A percentile compares a stretch with the other conserved stretches of the same genome.
These are phyloP conservation scores for Tetramorium simillimum DNA, from an alignment of 1,140 invertebrate genomes.

Conservation along the genomic window DNA sequence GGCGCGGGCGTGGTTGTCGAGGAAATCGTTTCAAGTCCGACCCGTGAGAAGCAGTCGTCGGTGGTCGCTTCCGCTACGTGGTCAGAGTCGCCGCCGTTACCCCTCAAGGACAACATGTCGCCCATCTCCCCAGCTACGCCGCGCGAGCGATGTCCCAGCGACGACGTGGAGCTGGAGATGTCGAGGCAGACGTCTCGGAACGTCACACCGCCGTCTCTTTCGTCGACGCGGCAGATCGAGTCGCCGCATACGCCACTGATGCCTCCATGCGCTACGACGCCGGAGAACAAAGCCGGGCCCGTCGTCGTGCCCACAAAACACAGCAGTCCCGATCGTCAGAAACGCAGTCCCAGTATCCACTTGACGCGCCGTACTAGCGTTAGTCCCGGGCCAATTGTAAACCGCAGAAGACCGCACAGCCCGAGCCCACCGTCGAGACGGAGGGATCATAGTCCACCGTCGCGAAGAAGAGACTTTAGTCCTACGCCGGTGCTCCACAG, in stretches of 20 bases:
- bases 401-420: slow-evolving; percentile 79
- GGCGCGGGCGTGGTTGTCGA: slow-evolving; percentile 63
- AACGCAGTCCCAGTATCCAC: slow-evolving; percentile 78
- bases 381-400: slow-evolving; percentile 72
- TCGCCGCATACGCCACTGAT: slow-evolving; percentile 87
- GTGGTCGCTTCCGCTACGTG: slow-evolving; percentile 62
- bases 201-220: slow-evolving; percentile 79
- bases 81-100: slow-evolving; percentile 80
- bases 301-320: slow-evolving; percentile 63
- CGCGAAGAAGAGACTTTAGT: slow-evolving; percentile 81
- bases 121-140: slow-evolving; percentile 88
- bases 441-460: slow-evolving; percentile 79
- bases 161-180: slow-evolving; percentile 82
- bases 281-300: slow-evolving; percentile 69
- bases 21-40: slow-evolving; percentile 65
- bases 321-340: slow-evolving; percentile 76
- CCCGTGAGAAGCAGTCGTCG: slow-evolving; percentile 69
- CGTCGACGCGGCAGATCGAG: slow-evolving; percentile 80
- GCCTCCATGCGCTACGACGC: slow-evolving; percentile 85
- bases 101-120: slow-evolving; percentile 83
- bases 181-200: slow-evolving; percentile 76
- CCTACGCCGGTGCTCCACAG: slow-evolving; percentile 77
- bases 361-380: slow-evolving; percentile 54
- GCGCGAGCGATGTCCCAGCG: slow-evolving; percentile 77
- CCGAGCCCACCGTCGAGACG: slow-evolving; percentile 79